phyloP scores from a whole-genome alignment of 2,113 vertebrate species.

The Corydoras sp. region DNA sequence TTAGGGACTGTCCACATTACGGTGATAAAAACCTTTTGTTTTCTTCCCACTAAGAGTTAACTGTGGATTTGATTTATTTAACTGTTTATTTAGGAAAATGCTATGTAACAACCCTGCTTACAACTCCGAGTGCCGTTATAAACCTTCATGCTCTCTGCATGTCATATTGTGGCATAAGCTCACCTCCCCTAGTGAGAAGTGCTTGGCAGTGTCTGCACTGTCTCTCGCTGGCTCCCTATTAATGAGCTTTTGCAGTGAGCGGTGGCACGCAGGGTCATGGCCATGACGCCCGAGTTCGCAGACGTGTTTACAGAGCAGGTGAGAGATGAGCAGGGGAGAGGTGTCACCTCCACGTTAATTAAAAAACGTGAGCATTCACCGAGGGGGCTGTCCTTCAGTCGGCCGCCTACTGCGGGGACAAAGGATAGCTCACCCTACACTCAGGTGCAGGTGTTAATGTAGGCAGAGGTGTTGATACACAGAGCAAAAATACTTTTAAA shows the following conservation, averaged over 20 bases:
- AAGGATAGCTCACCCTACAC: constrained; percentile 25
- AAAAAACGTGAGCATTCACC: constrained; percentile 51
- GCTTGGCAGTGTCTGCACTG: constrained; percentile 62
- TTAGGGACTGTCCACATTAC: too few relatives aligned
- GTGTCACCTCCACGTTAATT: constrained; percentile 61
- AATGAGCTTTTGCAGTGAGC: constrained; percentile 70
- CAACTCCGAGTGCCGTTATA: constrained; percentile 12
- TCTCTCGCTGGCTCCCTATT: constrained; percentile 60
- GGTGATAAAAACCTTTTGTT: too few relatives aligned
- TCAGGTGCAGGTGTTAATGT: constrained; percentile 27
- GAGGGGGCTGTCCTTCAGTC: constrained; percentile 58
- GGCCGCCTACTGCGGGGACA: constrained; percentile 40
- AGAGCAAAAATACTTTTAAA: constrained; percentile 25
- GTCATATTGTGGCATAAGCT: constrained; percentile 32
- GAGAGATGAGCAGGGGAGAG: constrained; percentile 59
- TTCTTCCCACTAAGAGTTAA: too few relatives aligned
- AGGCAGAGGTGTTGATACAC: constrained; percentile 29
- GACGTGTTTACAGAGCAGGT: constrained; percentile 65
- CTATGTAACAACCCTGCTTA: constrained; percentile 21
- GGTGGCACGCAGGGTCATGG: constrained; percentile 66
- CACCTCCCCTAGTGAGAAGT: constrained; percentile 35
- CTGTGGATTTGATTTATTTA: too few relatives aligned
- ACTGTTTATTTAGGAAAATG: background rate
- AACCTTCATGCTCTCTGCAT: constrained; percentile 18
- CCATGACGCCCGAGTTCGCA: constrained; percentile 60